Base-by-base conservation (phyloP, 2,888 invertebrate species). In the Euphydryas editha region DNA sequence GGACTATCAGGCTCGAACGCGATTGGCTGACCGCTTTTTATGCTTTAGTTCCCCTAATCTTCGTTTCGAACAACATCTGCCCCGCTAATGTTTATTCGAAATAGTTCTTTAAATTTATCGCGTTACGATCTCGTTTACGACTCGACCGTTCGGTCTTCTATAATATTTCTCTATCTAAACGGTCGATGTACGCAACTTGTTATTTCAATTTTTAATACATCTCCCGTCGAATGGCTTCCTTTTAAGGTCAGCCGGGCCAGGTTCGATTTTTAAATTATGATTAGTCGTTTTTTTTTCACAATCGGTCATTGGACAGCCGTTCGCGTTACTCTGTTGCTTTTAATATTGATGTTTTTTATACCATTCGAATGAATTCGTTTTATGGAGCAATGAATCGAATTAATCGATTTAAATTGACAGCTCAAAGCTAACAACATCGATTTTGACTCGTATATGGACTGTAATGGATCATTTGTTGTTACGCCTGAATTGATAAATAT, bases 41-140 rank as follows among this genome's bases (percentile, higher is more conserved):
- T 92, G 87, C 85, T 77, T 91, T 90, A 91, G 89, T 91, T 92
- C 92, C 92, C 92, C 92, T 92, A 92, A 92, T 92, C 90, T 92
- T 90, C 82, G 85, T 89, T 90, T 88, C 85, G 86, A 87, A 85
- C 83, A 87, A 88, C 92, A 92, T 91, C 91, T 92, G 92, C 90
- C 83, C 74, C 82, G 80, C 78, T 87, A 85, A 89, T 89, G 86
- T 87, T 85, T 86, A 87, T 86, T 84, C 86, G 87, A 90, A 90
- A 89, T 86, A 81, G 86, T 85, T 82, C 90, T 86, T 88, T 91
- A 91, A 87, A 84, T 81, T 87, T 84, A 88, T 84, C 76, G 80
- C 18, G 57, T 76, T 89, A 90, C 83, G 89, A 85, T 85, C 84
- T 84, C 78, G 87, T 89, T 91, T 90, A 82, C 85, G 80, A 86